These are phyloP conservation scores for Sylvicola cinctus DNA, from an alignment of 2,888 invertebrate genomes.

Conservation along the genomic window DNA sequence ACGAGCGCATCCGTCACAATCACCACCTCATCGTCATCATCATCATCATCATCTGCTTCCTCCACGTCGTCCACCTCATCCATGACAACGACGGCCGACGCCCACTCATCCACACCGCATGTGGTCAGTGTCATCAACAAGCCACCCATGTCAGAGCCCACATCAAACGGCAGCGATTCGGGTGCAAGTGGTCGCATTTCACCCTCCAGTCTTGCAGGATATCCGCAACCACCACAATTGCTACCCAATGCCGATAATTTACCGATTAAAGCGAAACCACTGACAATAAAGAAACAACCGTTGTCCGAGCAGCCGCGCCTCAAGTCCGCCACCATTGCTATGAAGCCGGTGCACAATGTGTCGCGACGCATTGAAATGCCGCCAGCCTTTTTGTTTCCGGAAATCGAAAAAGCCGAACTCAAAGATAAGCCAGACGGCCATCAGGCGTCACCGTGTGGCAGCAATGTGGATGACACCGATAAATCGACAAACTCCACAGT, in stretches of 20 bases:
- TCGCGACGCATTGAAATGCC: constrained; percentile 65
- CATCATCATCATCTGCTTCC: constrained; percentile 8
- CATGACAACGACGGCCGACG: constrained; percentile 7
- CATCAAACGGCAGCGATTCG: neutral
- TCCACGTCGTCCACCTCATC: constrained; percentile 7
- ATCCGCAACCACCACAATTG: neutral
- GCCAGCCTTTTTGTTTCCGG: constrained; percentile 59
- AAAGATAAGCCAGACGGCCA: constrained; percentile 17
- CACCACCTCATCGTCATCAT: constrained; percentile 5
- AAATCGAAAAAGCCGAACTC: constrained; percentile 40
- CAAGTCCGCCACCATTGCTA: constrained; percentile 33
- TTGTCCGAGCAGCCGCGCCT: constrained; percentile 60
- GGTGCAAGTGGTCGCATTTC: neutral
- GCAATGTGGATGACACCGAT: constrained; percentile 18
- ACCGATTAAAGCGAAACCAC: constrained; percentile 59
- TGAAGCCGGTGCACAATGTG: constrained; percentile 40
- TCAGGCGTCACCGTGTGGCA: constrained; percentile 8
- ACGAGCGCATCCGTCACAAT: constrained; percentile 2
- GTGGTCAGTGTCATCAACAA: constrained; percentile 13
- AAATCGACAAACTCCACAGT: constrained; percentile 10
- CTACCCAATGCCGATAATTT: constrained; percentile 24
- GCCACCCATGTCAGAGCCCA: constrained; percentile 10
- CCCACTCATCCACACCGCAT: constrained; percentile 8
- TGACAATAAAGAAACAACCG: constrained; percentile 68
- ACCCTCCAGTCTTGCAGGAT: constrained; percentile 5